Evolutionary conservation across 2,888 invertebrate species (phyloP), one percentile per base, ranked within the genome.

Genomic region (Ecliptopera silaceata): DNA sequence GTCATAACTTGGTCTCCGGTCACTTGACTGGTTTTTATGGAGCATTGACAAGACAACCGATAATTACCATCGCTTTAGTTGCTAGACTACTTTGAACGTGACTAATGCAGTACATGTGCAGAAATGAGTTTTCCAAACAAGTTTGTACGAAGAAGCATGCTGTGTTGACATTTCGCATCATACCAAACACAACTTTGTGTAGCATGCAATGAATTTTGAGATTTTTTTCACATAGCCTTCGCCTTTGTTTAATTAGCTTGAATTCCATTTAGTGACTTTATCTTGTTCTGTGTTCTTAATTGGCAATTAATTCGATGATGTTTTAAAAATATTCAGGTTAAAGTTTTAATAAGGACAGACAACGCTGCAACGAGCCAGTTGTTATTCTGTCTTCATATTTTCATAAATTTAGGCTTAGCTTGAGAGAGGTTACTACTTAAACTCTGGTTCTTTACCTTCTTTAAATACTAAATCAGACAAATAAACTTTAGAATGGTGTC

Each of bases 1-100:
- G 44, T 51, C 45, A 51, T 50, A 41, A 22, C 53, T 49, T 41
- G 26, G 49, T 46, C 42, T 36, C 36, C 15, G 41, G 56, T 57
- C 47, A 43, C 42, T 57, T 32, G 56, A 62, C 62, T 54, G 58
- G 59, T 64, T 62, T 53, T 55, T 59, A 26, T 54, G 38, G 48
- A 38, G 46, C 55, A 53, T 55, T 47, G 50, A 53, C 55, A 52
- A 50, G 54, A 55, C 53, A 55, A 46, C 42, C 39, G 57, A 53
- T 54, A 47, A 44, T 46, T 61, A 63, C 45, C 52, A 57, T 57
- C 60, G 56, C 55, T 51, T 51, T 42, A 49, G 56, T 43, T 47
- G 47, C 52, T 44, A 56, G 49, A 56, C 50, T 45, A 53, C 43
- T 56, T 45, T 32, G 56, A 41, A 54, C 49, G 52, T 57, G 46